Conservation (phyloP, 2,888 invertebrate genomes). For the Chelonus formosanus region DNA sequence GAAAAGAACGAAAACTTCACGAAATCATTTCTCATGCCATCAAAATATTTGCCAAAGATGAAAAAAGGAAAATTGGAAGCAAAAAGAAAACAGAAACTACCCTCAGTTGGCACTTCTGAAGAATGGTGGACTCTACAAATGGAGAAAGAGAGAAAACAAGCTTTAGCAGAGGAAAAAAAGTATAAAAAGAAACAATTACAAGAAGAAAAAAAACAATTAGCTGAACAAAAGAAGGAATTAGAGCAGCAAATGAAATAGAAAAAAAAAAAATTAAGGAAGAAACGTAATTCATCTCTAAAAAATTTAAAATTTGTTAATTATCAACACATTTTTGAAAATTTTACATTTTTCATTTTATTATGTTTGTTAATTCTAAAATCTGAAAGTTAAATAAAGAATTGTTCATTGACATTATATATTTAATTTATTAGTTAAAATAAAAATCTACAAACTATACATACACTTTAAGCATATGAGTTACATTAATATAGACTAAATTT, state of each 20-base stretch:
- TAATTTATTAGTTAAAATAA: no score
- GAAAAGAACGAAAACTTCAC: no score
- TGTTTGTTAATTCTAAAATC: slow-evolving; percentile 3
- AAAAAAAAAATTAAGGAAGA: neutral
- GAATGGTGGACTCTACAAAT: neutral
- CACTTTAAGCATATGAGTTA: no score
- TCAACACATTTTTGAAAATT: neutral
- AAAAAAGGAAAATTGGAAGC: no score
- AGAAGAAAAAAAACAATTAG: slow-evolving; percentile 1
- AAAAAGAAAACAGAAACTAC: neutral
- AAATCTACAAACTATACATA: no score
- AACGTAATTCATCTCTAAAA: no score
- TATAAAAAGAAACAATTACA: slow-evolving; percentile 1
- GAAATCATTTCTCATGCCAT: no score
- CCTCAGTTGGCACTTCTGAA: neutral
- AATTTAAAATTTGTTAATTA: no score
- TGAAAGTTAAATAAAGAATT: neutral
- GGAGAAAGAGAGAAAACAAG: slow-evolving; percentile 1
- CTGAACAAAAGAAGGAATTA: neutral
- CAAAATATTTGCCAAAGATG: no score
- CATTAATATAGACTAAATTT: no score
- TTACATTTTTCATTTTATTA: neutral
- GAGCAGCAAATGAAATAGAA: neutral
- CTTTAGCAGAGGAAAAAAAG: neutral
- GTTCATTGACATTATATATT: no score